Base-by-base conservation (phyloP, 2,888 invertebrate species). In the Brenthis hecate region DNA sequence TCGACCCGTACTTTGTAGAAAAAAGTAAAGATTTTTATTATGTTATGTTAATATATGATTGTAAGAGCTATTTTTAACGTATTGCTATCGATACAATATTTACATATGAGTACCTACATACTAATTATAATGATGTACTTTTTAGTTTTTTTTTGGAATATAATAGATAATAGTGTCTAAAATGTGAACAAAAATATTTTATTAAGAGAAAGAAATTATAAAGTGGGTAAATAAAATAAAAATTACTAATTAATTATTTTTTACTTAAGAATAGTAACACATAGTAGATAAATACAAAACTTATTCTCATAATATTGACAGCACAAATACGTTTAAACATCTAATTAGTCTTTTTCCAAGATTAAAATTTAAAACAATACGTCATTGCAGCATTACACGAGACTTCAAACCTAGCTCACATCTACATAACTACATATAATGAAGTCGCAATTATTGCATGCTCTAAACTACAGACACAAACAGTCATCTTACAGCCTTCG, bases 331-430 rank as follows among this genome's bases (percentile, higher is more conserved):
- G 78, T 76, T 78, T 80, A 80, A 77, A 80, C 76, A 78, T 76
- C 76, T 80, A 79, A 78, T 83, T 85, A 88, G 85, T 85, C 86
- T 88, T 86, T 82, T 82, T 79, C 79, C 79, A 81, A 80, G 81
- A 78, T 76, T 76, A 71, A 78, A 64, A 71, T 66, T 73, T 73
- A 74, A 71, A 75, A 70, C 77, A 76, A 72, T 66, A 73, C 66
- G 55, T 66, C 68, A 72, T 68, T 66, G 70, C 71, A 65, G 72
- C 68, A 63, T 43, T 68, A 70, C 66, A 72, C 68, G 54, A 61
- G 71, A 71, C 67, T 23, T 70, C 65, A 65, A 64, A 68, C 55
- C 65, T 73, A 71, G 64, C 63, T 61, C 68, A 69, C 53, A 55
- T 55, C 50, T 65, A 70, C 60, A 68, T 70, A 53, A 72, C 62